Percentiles rank a stretch among this genome's conserved stretches.
phyloP scores from a whole-genome alignment of 2,888 invertebrate genomes.

The Cyclophora punctaria region DNA sequence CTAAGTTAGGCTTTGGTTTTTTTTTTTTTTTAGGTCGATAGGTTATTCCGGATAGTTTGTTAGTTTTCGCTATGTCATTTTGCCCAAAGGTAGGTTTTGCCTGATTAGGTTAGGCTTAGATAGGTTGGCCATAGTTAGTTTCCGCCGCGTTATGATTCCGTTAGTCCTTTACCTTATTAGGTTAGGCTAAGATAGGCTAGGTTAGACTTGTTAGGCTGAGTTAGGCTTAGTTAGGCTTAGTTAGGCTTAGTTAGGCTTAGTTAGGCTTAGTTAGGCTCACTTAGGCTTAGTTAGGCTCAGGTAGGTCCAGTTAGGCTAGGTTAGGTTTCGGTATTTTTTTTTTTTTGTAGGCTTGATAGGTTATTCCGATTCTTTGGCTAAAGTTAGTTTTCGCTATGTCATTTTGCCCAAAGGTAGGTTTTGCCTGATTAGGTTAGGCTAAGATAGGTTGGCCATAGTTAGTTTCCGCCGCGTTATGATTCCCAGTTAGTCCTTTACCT shows the following conservation, averaged over 20 bases:
- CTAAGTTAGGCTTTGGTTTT: constrained; percentile 12
- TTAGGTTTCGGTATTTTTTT: constrained; percentile 8
- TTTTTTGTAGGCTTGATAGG: constrained; percentile 10
- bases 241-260: constrained; percentile 13
- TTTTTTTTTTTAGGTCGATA: too few species aligned
- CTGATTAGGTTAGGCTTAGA: too few species aligned
- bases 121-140: too few species aligned
- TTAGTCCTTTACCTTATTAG: constrained; percentile 8
- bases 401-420: constrained; percentile 10
- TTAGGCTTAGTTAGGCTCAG: constrained; percentile 3
- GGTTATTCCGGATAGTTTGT: constrained; percentile 12
- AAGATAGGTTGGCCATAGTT: constrained; percentile 10
- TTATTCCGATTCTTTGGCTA: constrained; percentile 7
- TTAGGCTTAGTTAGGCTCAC: constrained; percentile 15
- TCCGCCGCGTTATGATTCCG: too few species aligned
- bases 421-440: constrained; percentile 9
- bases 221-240: constrained; percentile 4
- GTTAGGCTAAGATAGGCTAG: constrained; percentile 9
- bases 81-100: too few species aligned
- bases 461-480: constrained; percentile 6
- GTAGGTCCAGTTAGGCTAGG: constrained; percentile 14
- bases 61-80: too few species aligned
- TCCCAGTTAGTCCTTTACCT: constrained; percentile 11
- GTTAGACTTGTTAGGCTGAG: constrained; percentile 11
- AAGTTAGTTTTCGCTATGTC: constrained; percentile 11